A percentile compares a stretch with the other conserved stretches of the same genome.
These are phyloP conservation scores for Heliconius ethilla DNA, from an alignment of 2,888 invertebrate genomes.

Conservation along the genomic window DNA sequence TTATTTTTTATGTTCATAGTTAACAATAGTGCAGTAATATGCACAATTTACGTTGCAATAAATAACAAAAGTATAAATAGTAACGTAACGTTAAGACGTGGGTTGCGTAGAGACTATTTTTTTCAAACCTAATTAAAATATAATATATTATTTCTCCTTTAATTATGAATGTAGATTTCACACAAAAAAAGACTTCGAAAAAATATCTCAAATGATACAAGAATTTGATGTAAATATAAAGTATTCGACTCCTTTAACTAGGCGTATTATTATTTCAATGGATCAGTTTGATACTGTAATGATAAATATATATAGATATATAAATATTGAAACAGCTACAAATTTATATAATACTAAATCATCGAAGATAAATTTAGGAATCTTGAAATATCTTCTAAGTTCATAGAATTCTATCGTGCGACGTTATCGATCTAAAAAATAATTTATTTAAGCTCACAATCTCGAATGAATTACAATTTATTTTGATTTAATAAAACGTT, in stretches of 20 bases:
- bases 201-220: background rate
- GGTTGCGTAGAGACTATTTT: too few species aligned
- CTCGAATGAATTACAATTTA: background rate
- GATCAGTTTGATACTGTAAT: background rate
- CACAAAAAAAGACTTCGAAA: too few species aligned
- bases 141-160: background rate
- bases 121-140: too few species aligned
- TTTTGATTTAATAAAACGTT: background rate
- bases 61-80: background rate
- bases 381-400: background rate
- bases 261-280: background rate
- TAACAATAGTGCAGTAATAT: background rate
- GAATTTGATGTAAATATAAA: background rate
- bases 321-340: background rate
- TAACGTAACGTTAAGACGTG: too few species aligned
- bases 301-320: background rate
- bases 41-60: background rate
- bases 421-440: background rate
- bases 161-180: background rate
- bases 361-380: background rate
- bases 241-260: background rate
- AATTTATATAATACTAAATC: background rate
- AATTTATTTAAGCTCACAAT: background rate
- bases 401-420: background rate
- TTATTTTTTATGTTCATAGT: background rate